Evolutionary conservation across 2,888 invertebrate species (phyloP).

Genomic region (Thelaira solivaga): DNA sequence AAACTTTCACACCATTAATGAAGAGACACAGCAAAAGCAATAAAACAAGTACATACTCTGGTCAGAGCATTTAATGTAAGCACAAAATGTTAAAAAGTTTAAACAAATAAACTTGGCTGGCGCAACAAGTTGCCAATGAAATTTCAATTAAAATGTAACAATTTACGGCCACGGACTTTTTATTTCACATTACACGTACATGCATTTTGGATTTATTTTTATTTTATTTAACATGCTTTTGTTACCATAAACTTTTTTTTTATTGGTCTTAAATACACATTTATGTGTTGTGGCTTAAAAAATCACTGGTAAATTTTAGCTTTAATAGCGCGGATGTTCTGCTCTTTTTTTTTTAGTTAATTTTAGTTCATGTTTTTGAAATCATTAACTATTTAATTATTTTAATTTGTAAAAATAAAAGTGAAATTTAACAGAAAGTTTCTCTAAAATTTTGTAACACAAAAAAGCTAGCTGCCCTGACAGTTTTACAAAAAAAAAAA

Average conservation of each 20-base stretch:
- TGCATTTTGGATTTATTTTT: background rate
- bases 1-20: too few species aligned
- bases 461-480: background rate
- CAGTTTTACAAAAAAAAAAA: too few species aligned
- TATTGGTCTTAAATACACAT: background rate
- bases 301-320: too few species aligned
- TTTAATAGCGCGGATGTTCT: slow-evolving; percentile 10
- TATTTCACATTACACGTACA: background rate
- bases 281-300: slow-evolving; percentile 1
- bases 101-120: background rate
- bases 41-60: too few species aligned
- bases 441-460: background rate
- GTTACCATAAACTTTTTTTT: background rate
- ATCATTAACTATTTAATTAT: slow-evolving; percentile 11
- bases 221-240: background rate
- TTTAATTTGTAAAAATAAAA: slow-evolving; percentile 23
- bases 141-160: slow-evolving; percentile 45
- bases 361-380: background rate
- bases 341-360: background rate
- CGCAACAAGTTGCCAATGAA: slow-evolving; percentile 41
- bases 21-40: too few species aligned
- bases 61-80: too few species aligned
- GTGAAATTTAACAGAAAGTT: slow-evolving; percentile 34
- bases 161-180: background rate
- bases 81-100: background rate